Evolutionary conservation across 2,888 invertebrate species (phyloP).

Genomic region (Drosophila putrida): DNA sequence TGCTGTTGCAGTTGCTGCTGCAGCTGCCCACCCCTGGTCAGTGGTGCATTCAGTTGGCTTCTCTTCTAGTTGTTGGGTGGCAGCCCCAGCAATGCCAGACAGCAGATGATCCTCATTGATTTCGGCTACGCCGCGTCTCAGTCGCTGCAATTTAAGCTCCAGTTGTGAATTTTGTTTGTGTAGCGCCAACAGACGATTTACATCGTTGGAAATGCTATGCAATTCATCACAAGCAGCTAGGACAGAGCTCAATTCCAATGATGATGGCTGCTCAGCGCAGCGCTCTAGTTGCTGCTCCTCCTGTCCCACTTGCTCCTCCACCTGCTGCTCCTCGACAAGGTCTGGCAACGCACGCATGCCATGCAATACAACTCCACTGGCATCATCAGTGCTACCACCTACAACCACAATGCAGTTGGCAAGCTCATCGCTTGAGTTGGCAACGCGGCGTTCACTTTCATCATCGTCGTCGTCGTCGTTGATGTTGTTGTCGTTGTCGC

Average conservation of each 20-base stretch:
- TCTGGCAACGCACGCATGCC: constrained; percentile 73
- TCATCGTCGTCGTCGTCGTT: constrained; percentile 55
- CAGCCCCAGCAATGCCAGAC: constrained; percentile 61
- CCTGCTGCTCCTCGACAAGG: constrained; percentile 14
- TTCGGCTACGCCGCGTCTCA: constrained; percentile 82
- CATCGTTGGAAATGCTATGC: constrained; percentile 83
- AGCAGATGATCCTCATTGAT: constrained; percentile 84
- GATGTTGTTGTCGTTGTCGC: constrained; percentile 23
- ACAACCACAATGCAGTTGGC: constrained; percentile 83
- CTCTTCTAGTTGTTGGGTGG: constrained; percentile 48
- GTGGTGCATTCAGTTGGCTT: constrained; percentile 56
- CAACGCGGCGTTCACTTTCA: constrained; percentile 76
- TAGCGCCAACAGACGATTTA: constrained; percentile 80
- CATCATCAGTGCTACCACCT: constrained; percentile 78
- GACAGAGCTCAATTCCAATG: constrained; percentile 58
- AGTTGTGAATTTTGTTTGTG: constrained; percentile 81
- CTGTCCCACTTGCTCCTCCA: constrained; percentile 10
- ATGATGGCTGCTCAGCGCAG: constrained; percentile 32
- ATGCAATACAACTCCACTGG: constrained; percentile 69
- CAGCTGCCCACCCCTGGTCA: constrained; percentile 27
- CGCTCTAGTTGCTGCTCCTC: constrained; percentile 59
- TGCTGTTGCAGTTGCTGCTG: not conserved
- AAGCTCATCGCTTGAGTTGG: constrained; percentile 77
- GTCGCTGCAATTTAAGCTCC: constrained; percentile 81
- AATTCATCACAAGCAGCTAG: constrained; percentile 80